Base-by-base conservation (phyloP, 2,888 invertebrate genomes). In the Andrena hattorfiana region DNA sequence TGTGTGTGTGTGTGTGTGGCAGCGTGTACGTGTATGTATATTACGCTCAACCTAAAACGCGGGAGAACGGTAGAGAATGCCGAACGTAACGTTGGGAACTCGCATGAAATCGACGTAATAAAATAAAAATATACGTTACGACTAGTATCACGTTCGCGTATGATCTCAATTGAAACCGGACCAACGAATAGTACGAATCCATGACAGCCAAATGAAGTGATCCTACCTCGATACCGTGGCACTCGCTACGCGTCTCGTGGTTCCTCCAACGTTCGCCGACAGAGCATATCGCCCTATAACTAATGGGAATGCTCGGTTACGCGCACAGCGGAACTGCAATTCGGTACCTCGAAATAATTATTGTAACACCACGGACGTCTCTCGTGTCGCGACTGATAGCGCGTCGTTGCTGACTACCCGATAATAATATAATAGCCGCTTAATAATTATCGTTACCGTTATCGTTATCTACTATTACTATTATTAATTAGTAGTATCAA, bases 321-420 rank as follows among this genome's bases (percentile, higher is more conserved):
- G 82, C 77, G 77, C 83, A 77, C 79, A 54, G 48, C 59, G 85
- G 78, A 79, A 84, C 81, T 87, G 81, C 80, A 71, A 75, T 71
- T 68, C 56, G 75, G 68, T 75, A 85, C 64, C 62, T 62, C 67
- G 64, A 86, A 85, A 86, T 81, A 84, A 85, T 91, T 90, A 90
- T 91, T 91, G 88, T 92, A 88, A 90, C 84, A 86, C 84, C 88
- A 90, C 86, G 90, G 89, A 91, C 90, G 89, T 90, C 85, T 85
- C 71, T 85, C 81, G 72, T 78, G 64, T 85, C 81, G 87, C 86
- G 81, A 20, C 54, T 48, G 35, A 28, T 51, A 23, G 67, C 84
- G 81, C 81, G 51, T 87, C 88, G 88, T 87, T 87, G 87, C 87
- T 81, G 78, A 60, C 80, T 85, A 87, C 71, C 60, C 51, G 67